phyloP scores from a whole-genome alignment of 2,888 invertebrate genomes.

The Andrena haemorrhoa region DNA sequence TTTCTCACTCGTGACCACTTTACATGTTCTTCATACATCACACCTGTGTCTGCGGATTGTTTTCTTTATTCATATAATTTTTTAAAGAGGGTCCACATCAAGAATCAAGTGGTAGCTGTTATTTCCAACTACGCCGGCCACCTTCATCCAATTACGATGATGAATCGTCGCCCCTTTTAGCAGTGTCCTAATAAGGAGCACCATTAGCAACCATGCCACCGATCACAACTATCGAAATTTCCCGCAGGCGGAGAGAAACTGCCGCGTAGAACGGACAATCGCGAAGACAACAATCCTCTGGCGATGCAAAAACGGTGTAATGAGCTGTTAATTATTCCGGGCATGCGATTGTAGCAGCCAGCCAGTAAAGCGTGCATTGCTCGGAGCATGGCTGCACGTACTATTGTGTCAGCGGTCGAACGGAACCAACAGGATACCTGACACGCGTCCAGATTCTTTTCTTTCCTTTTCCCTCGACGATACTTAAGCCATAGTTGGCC shows the following conservation, averaged over 20 bases:
- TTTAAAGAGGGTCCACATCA: too few relatives aligned
- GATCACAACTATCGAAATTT: constrained; percentile 33
- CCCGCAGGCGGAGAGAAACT: constrained; percentile 14
- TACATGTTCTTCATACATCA: too few relatives aligned
- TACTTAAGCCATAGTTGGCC: constrained; percentile 74
- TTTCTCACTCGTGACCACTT: too few relatives aligned
- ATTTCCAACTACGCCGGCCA: too few relatives aligned
- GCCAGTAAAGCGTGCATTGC: constrained; percentile 66
- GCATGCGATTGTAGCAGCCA: constrained; percentile 71
- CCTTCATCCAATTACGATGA: too few relatives aligned
- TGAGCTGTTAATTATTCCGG: constrained; percentile 76
- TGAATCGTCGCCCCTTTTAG: too few relatives aligned
- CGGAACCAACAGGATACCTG: constrained; percentile 80
- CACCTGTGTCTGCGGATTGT: too few relatives aligned
- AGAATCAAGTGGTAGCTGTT: too few relatives aligned
- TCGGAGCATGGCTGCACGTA: constrained; percentile 78
- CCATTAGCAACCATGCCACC: background rate
- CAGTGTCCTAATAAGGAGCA: constrained; percentile 3
- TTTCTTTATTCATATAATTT: too few relatives aligned
- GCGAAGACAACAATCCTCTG: constrained; percentile 43
- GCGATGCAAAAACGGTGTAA: constrained; percentile 63
- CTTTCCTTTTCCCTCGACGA: constrained; percentile 50
- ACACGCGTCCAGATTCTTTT: constrained; percentile 81
- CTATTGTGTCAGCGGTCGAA: constrained; percentile 81
- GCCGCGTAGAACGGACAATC: constrained; percentile 13